Base-by-base conservation (phyloP, 2,888 invertebrate species). In the Xestia rhomboidea region DNA sequence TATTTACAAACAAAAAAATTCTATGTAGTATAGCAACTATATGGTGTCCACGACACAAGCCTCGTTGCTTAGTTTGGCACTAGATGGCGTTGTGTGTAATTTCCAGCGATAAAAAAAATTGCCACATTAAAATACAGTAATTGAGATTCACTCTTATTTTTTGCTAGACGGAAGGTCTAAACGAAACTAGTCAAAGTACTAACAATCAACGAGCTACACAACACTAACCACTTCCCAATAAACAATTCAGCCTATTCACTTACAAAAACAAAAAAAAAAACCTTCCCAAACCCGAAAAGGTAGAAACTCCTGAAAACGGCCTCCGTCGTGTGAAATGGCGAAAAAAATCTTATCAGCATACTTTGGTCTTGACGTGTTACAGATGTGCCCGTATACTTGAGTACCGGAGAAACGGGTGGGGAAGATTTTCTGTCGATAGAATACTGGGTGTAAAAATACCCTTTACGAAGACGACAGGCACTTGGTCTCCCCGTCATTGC, bases 341-440 rank as follows among this genome's bases (percentile, higher is more conserved):
- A 83, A 85, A 89, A 89, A 90, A 92, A 92, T 91, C 92, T 92
- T 93, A 93, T 93, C 91, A 91, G 86, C 88, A 90, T 88, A 89
- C 90, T 88, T 88, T 86, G 86, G 80, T 84, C 86, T 57, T 90
- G 92, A 92, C 92, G 88, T 76, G 89, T 89, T 90, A 93, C 93
- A 93, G 92, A 93, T 92, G 90, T 85, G 88, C 89, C 88, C 90
- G 89, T 91, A 91, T 93, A 90, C 88, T 87, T 91, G 90, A 90
- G 90, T 89, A 88, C 81, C 85, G 38, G 13, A n/a, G 63, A 44
- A 46, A 87, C 83, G 87, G 66, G 89, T 49, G 73, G 89, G 76
- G 72, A 63, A 66, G 49, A 68, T 46, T 2, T 63, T 71, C 38
- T 73, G 27, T 78, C 83, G 79, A 83, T 83, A 86, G 24, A 77